A percentile compares a stretch with the other conserved stretches of the same genome.
Conservation (phyloP, 2,888 invertebrate species). For the Meteorus colon region DNA sequence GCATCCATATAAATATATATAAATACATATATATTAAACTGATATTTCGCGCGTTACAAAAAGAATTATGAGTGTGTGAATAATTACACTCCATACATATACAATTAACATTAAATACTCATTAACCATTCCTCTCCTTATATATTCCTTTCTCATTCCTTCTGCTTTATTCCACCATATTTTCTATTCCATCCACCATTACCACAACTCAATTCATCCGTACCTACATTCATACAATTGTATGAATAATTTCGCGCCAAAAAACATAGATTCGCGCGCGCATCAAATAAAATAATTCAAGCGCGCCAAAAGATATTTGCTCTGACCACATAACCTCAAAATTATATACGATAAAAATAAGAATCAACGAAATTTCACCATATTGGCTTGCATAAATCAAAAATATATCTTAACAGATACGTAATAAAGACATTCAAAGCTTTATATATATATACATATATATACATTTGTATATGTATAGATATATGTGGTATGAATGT, state of each 20-base stretch:
- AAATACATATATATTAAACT: slow-evolving; percentile 19
- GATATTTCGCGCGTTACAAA: slow-evolving; percentile 19
- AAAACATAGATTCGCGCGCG: not conserved
- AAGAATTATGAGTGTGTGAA: not conserved
- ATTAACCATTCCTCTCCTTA: not conserved
- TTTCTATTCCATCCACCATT: no score
- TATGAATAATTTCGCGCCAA: not conserved
- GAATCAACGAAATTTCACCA: no score
- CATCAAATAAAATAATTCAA: no score
- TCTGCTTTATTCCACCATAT: no score
- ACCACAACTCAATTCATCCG: no score
- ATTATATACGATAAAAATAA: no score
- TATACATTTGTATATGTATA: not conserved
- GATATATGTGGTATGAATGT: not conserved
- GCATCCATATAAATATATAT: not conserved
- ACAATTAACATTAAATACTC: slow-evolving; percentile 1
- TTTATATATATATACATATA: not conserved
- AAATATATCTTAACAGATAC: no score
- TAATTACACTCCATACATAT: slow-evolving; percentile 9
- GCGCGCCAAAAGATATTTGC: no score
- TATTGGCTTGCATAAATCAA: no score
- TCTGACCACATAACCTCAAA: no score
- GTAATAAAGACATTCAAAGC: no score
- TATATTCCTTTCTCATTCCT: not conserved
- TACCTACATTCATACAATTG: no score